Evolutionary conservation across 2,888 invertebrate species (phyloP).

Genomic region (Gisinianus flammeolus): DNA sequence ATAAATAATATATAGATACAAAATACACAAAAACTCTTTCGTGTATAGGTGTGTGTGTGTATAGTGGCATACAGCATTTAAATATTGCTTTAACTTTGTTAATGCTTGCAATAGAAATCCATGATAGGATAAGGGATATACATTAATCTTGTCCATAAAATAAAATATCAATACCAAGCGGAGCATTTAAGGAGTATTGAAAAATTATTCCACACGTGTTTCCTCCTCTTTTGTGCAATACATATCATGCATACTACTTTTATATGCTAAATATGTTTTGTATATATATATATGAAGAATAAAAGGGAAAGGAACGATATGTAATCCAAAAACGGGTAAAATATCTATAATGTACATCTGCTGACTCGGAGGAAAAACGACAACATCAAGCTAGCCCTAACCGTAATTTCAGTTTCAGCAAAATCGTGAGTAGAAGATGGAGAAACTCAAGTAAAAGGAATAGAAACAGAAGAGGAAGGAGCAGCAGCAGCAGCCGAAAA

Average conservation of each 20-base stretch:
- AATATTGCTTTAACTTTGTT: too few species aligned
- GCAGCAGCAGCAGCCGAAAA: not conserved
- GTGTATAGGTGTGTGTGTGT: too few species aligned
- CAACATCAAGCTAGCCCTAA: conserved; percentile 14
- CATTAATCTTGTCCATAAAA: not conserved
- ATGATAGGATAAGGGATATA: not conserved
- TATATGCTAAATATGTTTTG: too few species aligned
- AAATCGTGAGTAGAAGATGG: conserved; percentile 7
- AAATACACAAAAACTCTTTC: too few species aligned
- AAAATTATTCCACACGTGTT: conserved; percentile 8
- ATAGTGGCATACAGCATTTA: too few species aligned
- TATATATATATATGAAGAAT: too few species aligned
- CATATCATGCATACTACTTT: too few species aligned
- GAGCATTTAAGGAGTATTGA: not conserved
- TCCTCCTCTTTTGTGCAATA: not conserved
- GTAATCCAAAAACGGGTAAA: conserved; percentile 13
- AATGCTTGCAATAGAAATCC: too few species aligned
- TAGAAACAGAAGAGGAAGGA: not conserved
- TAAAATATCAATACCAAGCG: not conserved
- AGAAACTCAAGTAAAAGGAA: not conserved
- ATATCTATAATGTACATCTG: conserved; percentile 31
- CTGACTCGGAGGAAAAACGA: conserved; percentile 23
- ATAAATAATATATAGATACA: too few species aligned
- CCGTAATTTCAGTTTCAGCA: conserved; percentile 9
- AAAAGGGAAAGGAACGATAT: not conserved